Base-by-base conservation (phyloP, 1,140 invertebrate genomes). In the Meloidogyne exigua region DNA sequence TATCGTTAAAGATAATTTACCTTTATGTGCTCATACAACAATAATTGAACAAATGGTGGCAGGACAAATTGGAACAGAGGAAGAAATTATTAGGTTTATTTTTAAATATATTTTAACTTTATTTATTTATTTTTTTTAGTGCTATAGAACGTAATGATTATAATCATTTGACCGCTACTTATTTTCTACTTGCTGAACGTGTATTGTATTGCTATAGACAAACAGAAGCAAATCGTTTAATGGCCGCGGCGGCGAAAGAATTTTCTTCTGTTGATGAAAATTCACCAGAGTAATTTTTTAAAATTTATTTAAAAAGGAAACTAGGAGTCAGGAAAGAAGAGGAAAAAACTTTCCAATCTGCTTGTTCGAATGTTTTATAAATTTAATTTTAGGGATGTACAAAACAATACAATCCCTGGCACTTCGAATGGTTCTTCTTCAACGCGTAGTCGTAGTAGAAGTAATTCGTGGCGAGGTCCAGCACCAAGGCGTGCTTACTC, bases 151-250 rank as follows among this genome's bases (percentile, higher is more conserved):
- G 92, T 87, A 95, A 97, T 89, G 93, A 95, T 85, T 99, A 99
- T 89, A 96, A 96, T 89, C 94, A 98, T 88, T 93, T 99, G 81
- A 97, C 96, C 39, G 96, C 96, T 32, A 99, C 96, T 36, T 99
- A 98, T 89, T 99, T 95, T 89, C 89, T 99, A 81, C 89, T 99
- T 78, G 95, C 95, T 26, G 96, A 99, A 89, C 89, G 95, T 76
- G 94, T 95, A 26, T 68, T 87, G 12, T 62, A 80, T 10, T 76
- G 77, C 7, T 81, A 85, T 70, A 44, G 85, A 25, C 77, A 83
- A 74, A 79, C 80, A 21, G 83, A 87, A 77, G 1, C 23, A 32
- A 44, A 44, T 44, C 32, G n/a, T 76, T 36, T 70, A 64, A 66
- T 74, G 68, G 77, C 69, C 15, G 39, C 70, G 4, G 71, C 71